Base-by-base conservation (phyloP, 2,797 vertebrate genomes). In the Synaphobranchus kaupii region DNA sequence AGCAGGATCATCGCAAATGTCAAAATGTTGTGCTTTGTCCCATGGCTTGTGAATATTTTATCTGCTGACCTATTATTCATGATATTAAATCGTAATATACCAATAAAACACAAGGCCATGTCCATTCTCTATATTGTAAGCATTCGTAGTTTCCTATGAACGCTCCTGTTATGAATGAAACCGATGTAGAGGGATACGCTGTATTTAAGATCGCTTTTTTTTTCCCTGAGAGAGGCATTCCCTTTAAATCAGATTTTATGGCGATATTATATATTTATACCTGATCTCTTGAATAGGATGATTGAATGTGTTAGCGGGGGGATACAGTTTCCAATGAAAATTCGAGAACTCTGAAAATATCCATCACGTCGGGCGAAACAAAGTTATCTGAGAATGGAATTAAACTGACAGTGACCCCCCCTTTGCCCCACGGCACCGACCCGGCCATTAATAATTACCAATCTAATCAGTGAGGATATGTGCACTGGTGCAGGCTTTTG, bases 331-430 rank as follows among this genome's bases (percentile, higher is more conserved):
- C 96, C 95, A 95, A 96, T 96, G 96, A 96, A 96, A 96, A 96
- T 95, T 95, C 95, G 96, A 94, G 58, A 96, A 94, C 92, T 93
- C 92, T 92, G 93, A 95, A 95, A 96, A 96, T 96, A 96, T 96
- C 96, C 96, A 96, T 94, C 93, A 94, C 95, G 96, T 97, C 96
- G 96, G 93, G 94, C 13, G 92, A 96, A 97, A 96, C 95, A 94
- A 97, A 97, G 96, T 96, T 97, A 97, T 96, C 95, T 93, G 95
- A 96, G 95, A 96, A 95, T 95, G 95, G 95, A 96, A 96, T 96
- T 96, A 96, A 97, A 97, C 96, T 97, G 95, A 92, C 95, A 95
- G 95, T 96, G 95, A 97, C 96, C 96, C 60, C 20, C 60, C 95
- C 96, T 95, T 28, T 95, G 93, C 95, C 95, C 94, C 94, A 95